A percentile compares a stretch with the other conserved stretches of the same genome.
Conservation (phyloP, 2,888 invertebrate genomes). For the Taphrorychus bicolor region DNA sequence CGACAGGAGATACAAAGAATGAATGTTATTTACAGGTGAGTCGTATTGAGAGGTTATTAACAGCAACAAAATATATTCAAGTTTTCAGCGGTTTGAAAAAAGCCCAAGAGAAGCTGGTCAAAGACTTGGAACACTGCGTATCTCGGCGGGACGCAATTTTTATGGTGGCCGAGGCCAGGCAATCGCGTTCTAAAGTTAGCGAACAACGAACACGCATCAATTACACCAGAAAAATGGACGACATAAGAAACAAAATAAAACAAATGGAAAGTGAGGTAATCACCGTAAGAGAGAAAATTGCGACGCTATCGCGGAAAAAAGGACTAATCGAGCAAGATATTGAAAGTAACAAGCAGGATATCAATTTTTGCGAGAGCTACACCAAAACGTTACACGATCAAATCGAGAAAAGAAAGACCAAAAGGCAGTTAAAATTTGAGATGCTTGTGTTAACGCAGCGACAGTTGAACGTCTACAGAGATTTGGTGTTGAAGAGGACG, state of each 20-base stretch:
- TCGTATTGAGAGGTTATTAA: too few relatives aligned
- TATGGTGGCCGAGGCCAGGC: slow-evolving; percentile 64
- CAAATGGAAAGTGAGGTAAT: slow-evolving; percentile 59
- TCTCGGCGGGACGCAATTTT: slow-evolving; percentile 70
- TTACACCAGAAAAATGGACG: slow-evolving; percentile 66
- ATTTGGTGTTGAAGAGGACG: slow-evolving; percentile 59
- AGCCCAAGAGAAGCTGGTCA: slow-evolving; percentile 67
- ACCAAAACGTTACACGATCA: slow-evolving; percentile 43
- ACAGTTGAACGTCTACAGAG: slow-evolving; percentile 68
- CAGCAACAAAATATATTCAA: neutral
- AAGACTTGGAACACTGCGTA: slow-evolving; percentile 71
- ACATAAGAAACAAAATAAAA: slow-evolving; percentile 66
- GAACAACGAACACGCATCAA: slow-evolving; percentile 61
- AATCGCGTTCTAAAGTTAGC: slow-evolving; percentile 57
- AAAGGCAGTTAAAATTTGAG: slow-evolving; percentile 63
- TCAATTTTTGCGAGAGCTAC: slow-evolving; percentile 33
- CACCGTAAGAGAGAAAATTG: slow-evolving; percentile 26
- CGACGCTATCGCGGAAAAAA: slow-evolving; percentile 18
- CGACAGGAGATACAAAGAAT: slow-evolving; percentile 83
- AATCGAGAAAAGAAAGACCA: slow-evolving; percentile 56
- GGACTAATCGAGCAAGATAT: slow-evolving; percentile 19
- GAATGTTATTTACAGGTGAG: slow-evolving; percentile 67
- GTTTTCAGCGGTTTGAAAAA: slow-evolving; percentile 59
- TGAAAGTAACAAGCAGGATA: slow-evolving; percentile 12
- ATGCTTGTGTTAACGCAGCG: slow-evolving; percentile 73